Conservation (phyloP, 2,113 vertebrate species). For the Xiphophorus maculatus region DNA sequence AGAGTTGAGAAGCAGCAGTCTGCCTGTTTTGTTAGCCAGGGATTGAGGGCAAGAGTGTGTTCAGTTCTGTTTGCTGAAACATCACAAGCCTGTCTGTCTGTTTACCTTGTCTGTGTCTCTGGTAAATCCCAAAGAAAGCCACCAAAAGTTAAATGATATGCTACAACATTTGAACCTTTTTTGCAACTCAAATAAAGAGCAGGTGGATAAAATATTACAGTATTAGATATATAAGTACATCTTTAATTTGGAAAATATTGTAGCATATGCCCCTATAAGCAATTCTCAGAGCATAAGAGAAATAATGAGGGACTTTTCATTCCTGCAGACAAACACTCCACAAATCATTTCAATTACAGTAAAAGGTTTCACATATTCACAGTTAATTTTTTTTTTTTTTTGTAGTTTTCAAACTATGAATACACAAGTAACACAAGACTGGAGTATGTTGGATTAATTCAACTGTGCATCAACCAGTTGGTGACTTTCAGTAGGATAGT, state of each 20-base stretch:
- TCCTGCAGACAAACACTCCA: neutral
- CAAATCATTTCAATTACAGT: neutral
- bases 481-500: slow-evolving; percentile 9
- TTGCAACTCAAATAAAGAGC: neutral
- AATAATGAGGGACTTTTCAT: neutral
- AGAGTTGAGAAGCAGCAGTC: no score
- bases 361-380: neutral
- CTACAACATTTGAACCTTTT: no score
- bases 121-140: no score
- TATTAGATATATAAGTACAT: neutral
- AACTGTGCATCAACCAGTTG: neutral
- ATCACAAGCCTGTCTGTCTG: no score
- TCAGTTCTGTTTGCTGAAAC: no score
- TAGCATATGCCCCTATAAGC: neutral
- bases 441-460: slow-evolving; percentile 1
- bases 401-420: neutral
- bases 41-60: no score
- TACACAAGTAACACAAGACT: neutral
- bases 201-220: neutral
- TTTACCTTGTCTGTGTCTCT: no score
- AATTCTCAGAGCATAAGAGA: neutral
- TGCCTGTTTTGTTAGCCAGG: no score
- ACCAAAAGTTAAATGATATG: no score
- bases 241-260: neutral
- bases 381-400: neutral